Evolutionary conservation across 1,140 invertebrate species (phyloP), one percentile per base, ranked within the genome.

Genomic region (Drusus annulatus): DNA sequence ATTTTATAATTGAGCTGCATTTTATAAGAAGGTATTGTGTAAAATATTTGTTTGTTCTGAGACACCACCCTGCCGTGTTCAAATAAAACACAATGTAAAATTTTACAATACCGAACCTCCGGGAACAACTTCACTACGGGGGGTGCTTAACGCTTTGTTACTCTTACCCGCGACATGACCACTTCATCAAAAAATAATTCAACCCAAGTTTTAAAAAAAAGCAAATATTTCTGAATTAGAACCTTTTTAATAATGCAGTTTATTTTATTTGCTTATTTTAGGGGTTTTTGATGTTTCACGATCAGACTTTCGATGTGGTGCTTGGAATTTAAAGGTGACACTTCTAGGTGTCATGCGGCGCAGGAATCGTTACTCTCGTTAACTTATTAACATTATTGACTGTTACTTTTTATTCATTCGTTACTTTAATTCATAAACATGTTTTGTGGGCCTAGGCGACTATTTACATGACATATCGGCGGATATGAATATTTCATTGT

Each of bases 381-480:
- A 65, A 28, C 62, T 65, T 65, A 65, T 28, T 65, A 65, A 65
- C 23, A 65, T 65, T 65, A 65, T 65, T 65, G 62, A 65, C 62
- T 65, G 62, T 65, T 65, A 28, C 62, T 65, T 65, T 65, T 65
- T 65, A 65, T 65, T 65, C 21, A 25, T n/a, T 28, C 28, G 8
- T 45, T 45, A 45, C 36, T 45, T 45, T 45, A 13, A 45, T 45
- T 45, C 36, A 45, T 45, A 45, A 45, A 45, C 36, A 45, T 45
- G 36, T 45, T 45, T 45, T 10, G 13, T 13, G 36, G 36, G 10
- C 36, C 36, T 45, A 45, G 36, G 56, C 56, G 36, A 60, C 56
- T 60, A 60, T 23, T 60, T 8, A 23, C 7, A 60, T 23, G 10
- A 19, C 56, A 60, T n/a, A 10, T 60, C 23, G 56, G 56, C 56